A percentile compares a stretch with the other conserved stretches of the same genome.
These are phyloP conservation scores for Notolabrus celidotus DNA, from an alignment of 2,797 vertebrate genomes.

Conservation along the genomic window DNA sequence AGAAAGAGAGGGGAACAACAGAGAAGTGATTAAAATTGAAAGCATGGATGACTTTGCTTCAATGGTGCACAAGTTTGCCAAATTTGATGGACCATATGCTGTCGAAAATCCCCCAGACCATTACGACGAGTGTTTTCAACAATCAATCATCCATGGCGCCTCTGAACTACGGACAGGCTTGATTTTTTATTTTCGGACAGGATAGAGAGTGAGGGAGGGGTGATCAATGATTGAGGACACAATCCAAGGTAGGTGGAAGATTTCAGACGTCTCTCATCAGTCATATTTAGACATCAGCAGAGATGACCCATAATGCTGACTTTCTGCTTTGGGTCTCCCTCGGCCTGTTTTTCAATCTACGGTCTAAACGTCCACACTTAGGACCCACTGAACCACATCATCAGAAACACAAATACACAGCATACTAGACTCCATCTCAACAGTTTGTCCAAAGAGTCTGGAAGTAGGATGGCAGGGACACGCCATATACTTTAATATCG, in stretches of 20 bases:
- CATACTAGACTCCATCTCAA: no score
- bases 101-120: conserved; percentile 53
- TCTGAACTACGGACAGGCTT: conserved; percentile 38
- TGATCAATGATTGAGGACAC: conserved; percentile 49
- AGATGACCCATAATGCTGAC: background rate
- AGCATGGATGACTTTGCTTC: conserved; percentile 49
- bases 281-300: conserved; percentile 22
- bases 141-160: conserved; percentile 55
- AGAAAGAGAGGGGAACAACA: conserved; percentile 8
- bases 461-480: no score
- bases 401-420: background rate
- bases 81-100: conserved; percentile 65
- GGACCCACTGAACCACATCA: background rate
- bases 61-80: conserved; percentile 52
- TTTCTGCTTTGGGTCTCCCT: background rate
- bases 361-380: background rate
- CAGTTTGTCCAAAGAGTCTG: no score
- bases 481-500: no score
- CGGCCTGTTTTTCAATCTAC: background rate
- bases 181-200: conserved; percentile 40
- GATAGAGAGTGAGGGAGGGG: conserved; percentile 30
- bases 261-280: conserved; percentile 39
- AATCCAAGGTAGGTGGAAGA: conserved; percentile 18
- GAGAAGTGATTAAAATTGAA: conserved; percentile 52
- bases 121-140: conserved; percentile 52